These are phyloP conservation scores for Muscicapa comitata DNA, from an alignment of 2,797 vertebrate genomes.

Conservation along the genomic window DNA sequence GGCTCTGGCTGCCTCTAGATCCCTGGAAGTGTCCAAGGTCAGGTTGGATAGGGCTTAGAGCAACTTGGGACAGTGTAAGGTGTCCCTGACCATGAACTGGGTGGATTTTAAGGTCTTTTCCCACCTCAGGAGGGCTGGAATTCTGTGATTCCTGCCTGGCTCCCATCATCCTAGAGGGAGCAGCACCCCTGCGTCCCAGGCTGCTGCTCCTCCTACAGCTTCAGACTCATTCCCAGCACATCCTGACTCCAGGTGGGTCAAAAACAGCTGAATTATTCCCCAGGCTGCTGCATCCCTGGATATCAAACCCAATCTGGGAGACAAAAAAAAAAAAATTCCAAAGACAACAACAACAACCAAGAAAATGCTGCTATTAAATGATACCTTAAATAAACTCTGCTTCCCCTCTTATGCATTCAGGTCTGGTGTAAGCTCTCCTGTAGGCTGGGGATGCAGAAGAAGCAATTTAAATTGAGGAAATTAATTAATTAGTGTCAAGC, in stretches of 20 bases:
- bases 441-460: background rate
- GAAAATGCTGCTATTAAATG: background rate
- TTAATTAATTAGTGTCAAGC: constrained; percentile 52
- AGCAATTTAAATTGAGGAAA: constrained; percentile 37
- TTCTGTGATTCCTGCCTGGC: background rate
- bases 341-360: background rate
- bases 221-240: background rate
- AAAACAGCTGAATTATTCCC: background rate
- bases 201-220: background rate
- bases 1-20: background rate
- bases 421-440: background rate
- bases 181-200: too few relatives aligned
- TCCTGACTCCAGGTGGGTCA: background rate
- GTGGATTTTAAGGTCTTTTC: background rate
- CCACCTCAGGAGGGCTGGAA: background rate
- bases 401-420: background rate
- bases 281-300: background rate
- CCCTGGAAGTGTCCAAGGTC: background rate
- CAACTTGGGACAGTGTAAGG: background rate
- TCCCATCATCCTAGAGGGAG: background rate
- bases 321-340: background rate
- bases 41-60: background rate
- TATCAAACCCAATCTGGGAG: background rate
- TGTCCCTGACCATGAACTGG: background rate
- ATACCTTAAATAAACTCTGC: background rate